These are phyloP conservation scores for Myzus persicae DNA, from an alignment of 1,140 invertebrate genomes.

Conservation along the genomic window DNA sequence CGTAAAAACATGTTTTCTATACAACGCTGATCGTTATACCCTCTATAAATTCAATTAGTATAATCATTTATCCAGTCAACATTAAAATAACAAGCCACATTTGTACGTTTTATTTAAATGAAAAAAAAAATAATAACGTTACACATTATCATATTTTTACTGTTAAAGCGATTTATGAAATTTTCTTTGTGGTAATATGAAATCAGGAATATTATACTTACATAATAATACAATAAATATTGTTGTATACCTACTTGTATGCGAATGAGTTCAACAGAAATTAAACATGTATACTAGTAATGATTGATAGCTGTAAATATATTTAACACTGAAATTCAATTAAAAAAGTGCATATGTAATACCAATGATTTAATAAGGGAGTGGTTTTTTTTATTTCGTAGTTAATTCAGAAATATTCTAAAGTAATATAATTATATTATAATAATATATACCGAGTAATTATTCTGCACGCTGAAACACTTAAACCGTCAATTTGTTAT, in stretches of 20 bases:
- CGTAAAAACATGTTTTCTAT: constrained; percentile 30
- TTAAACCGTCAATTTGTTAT: not conserved
- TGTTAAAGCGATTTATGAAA: constrained; percentile 27
- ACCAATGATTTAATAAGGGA: not conserved
- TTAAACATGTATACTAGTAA: not conserved
- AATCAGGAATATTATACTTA: not conserved
- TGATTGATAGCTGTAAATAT: not conserved
- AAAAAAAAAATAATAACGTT: not conserved
- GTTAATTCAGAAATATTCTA: not conserved
- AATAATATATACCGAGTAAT: not conserved
- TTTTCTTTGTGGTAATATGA: not conserved
- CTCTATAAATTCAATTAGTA: constrained; percentile 45
- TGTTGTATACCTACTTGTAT: not conserved
- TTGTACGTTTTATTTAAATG: constrained; percentile 4
- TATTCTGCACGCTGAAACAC: not conserved
- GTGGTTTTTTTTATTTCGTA: constrained; percentile 6
- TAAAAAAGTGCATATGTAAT: not conserved
- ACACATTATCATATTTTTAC: constrained; percentile 27
- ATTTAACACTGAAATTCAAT: constrained; percentile 7
- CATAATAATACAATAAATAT: not conserved
- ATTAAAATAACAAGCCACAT: constrained; percentile 31
- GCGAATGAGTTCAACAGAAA: not conserved
- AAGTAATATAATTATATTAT: not conserved
- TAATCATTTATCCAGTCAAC: constrained; percentile 38
- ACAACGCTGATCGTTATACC: constrained; percentile 24